These are phyloP conservation scores for Chascanopsetta lugubris DNA, from an alignment of 2,113 vertebrate genomes.

Conservation along the genomic window DNA sequence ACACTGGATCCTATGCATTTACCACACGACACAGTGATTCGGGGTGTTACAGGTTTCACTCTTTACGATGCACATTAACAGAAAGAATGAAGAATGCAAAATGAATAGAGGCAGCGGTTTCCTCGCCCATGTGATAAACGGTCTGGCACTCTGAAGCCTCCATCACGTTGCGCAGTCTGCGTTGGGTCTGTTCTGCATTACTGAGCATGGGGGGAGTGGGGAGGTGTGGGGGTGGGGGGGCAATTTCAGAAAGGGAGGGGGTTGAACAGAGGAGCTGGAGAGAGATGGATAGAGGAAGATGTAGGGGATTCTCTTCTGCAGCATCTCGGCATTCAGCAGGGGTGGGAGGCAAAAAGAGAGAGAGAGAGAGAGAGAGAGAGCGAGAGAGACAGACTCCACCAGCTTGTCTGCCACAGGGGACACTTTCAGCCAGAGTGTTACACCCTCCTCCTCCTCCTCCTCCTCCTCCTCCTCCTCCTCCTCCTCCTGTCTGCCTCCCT, in stretches of 20 bases:
- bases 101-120: slow-evolving; percentile 25
- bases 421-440: slow-evolving; percentile 46
- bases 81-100: background rate
- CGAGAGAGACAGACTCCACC: slow-evolving; percentile 44
- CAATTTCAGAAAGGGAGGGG: slow-evolving; percentile 14
- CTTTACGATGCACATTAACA: background rate
- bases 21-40: background rate
- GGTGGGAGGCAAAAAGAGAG: slow-evolving; percentile 25
- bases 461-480: slow-evolving; percentile 2
- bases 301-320: slow-evolving; percentile 70
- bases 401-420: slow-evolving; percentile 60
- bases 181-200: slow-evolving; percentile 70
- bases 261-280: slow-evolving; percentile 9
- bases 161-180: slow-evolving; percentile 57
- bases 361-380: slow-evolving; percentile 47
- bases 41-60: background rate
- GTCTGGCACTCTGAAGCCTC: slow-evolving; percentile 47
- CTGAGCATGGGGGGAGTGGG: slow-evolving; percentile 39
- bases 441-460: slow-evolving; percentile 7
- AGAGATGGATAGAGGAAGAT: slow-evolving; percentile 16
- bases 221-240: slow-evolving; percentile 4
- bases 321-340: slow-evolving; percentile 35
- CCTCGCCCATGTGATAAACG: slow-evolving; percentile 36
- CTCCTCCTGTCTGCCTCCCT: slow-evolving; percentile 22
- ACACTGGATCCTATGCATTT: background rate